Base-by-base conservation (phyloP, 35 echinoderm and acorn worm species). In the Amphiura filiformis region DNA sequence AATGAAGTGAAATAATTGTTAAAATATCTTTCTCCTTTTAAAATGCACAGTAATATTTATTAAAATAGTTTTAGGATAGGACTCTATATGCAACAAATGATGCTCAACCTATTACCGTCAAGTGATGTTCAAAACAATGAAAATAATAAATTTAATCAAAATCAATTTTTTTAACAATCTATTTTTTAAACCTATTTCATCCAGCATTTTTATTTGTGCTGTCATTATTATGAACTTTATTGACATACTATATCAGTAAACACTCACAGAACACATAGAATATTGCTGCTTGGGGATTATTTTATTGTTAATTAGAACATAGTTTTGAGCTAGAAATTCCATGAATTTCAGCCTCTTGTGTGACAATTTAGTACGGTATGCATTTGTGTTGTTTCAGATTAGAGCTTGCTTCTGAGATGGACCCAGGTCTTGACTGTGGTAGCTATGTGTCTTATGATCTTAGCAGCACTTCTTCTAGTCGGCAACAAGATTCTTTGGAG, bases 371-470 rank as follows among this genome's bases (percentile, higher is more conserved):
- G 28, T 4, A 30, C 1, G 4, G 26, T 70, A 13, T 18, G 61
- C 28, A 70, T 23, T 70, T 70, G 7, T 70, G 28, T 70, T 70
- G 26, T 30, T 70, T 13, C 79, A 85, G 83, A 20, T 39, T 90
- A 38, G 81, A 84, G 35, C 40, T 83, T 34, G 56, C 89, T 28
- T 85, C 81, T 56, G 89, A 85, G 82, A 49, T 91, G 33, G 89
- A 91, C 79, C 38, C 82, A 12, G 89, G 89, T 18, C 12, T 85
- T 76, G 89, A 91, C 37, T 31, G 65, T 35, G 89, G 84, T n/a
- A 85, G 81, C 35, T 91, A 85, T 42, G 49, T 91, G 36, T 78
- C 57, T 40, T 83, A 85, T 31, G 42, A 77, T 37, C 75, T 34
- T 38, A 28, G 32, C 81, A 81, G 38, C 31, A 13, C 17, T 34